These are phyloP conservation scores for Aphelocoma coerulescens DNA, from an alignment of 2,113 vertebrate genomes.

Conservation along the genomic window DNA sequence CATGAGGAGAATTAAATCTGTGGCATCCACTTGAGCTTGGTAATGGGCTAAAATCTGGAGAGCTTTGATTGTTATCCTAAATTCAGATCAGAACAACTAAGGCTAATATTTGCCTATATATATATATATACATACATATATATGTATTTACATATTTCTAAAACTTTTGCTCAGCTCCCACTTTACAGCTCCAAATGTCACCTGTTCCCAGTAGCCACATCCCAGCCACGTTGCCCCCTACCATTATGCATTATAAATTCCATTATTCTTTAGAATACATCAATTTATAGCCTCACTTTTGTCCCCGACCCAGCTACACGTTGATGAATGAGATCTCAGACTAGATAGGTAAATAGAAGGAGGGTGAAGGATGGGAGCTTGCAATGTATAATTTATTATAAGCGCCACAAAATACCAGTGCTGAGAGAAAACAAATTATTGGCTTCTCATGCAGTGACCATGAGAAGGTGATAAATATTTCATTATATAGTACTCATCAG, in stretches of 20 bases:
- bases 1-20: neutral
- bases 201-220: neutral
- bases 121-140: too few species aligned
- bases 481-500: conserved; percentile 66
- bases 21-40: neutral
- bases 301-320: neutral
- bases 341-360: conserved; percentile 61
- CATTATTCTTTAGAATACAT: conserved; percentile 19
- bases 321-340: conserved; percentile 59
- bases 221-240: neutral
- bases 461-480: conserved; percentile 72
- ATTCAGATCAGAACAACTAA: neutral
- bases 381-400: conserved; percentile 65
- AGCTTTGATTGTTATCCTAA: neutral
- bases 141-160: neutral
- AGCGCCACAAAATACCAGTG: conserved; percentile 45
- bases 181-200: neutral
- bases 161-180: neutral
- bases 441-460: conserved; percentile 63
- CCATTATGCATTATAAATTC: neutral
- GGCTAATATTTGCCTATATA: neutral
- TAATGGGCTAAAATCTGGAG: neutral
- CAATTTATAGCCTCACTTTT: conserved; percentile 48
- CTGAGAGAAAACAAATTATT: conserved; percentile 67
- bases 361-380: conserved; percentile 17